Evolutionary conservation across 2,797 vertebrate genomes (phyloP), one percentile per base, ranked within the genome.

Genomic region (Rhinogobio ventralis): DNA sequence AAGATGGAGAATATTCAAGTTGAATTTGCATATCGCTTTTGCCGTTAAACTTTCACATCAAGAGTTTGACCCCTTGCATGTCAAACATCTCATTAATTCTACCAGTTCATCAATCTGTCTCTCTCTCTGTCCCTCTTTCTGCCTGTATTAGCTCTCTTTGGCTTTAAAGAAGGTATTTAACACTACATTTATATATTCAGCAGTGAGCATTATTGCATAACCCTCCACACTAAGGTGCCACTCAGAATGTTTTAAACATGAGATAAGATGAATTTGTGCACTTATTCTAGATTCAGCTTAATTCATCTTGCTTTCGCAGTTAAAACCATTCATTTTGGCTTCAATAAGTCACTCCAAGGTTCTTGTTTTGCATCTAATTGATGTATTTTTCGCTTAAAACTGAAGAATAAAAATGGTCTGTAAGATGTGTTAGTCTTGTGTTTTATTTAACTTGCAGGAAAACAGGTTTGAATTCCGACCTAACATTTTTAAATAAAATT

Each of bases 231-330:
- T 39, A 33, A 67, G n/a, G 20, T 74, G 76, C 64, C 30, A 10
- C 57, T 13, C 30, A 10, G 30, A 33, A 87, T 87, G 83, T 85
- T 85, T 88, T 69, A 85, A 83, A 88, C 83, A 88, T 64, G 57
- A 67, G 46, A 33, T 53, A 62, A 57, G 36, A 53, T 53, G 51
- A 75, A 80, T 25, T 60, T 42, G 39, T 77, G 33, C 46, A 64
- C 42, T 72, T 51, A 23, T 64, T 36, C 9, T 33, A 67, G 64
- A 68, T 60, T 83, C 14, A 49, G 14, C n/a, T 49, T 80, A 53
- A 66, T 74, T 46, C 25, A 33, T 84, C 33, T 75, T 75, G 14
- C n/a, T 67, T 13, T 25, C 2, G 2, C 30, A 25, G 23, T 53
- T 53, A 66, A 75, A 74, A 30, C 2, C 5, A 51, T 82, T 62